phyloP scores from a whole-genome alignment of 2,888 invertebrate genomes.

The Creontiades dilutus region DNA sequence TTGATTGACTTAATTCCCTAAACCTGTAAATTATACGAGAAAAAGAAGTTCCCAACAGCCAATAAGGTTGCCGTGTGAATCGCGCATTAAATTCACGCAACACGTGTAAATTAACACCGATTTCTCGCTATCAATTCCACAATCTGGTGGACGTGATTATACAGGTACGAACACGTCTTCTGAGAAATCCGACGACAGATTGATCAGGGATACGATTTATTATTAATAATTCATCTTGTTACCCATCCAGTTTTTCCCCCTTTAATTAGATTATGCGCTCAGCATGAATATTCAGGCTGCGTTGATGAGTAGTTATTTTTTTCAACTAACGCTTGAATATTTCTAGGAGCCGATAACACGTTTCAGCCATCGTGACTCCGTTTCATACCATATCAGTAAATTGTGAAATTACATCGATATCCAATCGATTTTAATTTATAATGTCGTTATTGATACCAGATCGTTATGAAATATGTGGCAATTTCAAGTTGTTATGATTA shows the following conservation, averaged over 20 bases:
- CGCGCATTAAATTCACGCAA: too few relatives aligned
- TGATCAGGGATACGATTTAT: background rate
- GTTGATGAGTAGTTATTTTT: background rate
- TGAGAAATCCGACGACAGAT: background rate
- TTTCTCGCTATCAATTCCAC: too few relatives aligned
- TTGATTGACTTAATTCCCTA: too few relatives aligned
- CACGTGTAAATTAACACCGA: too few relatives aligned
- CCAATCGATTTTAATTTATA: background rate
- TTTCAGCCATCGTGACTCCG: background rate
- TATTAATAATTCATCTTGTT: background rate
- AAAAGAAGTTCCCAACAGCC: too few relatives aligned
- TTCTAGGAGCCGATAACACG: background rate
- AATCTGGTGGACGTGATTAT: too few relatives aligned
- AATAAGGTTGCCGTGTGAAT: too few relatives aligned
- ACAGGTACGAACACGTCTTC: too few relatives aligned
- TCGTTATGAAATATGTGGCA: background rate
- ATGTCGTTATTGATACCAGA: background rate
- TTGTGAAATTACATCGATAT: background rate
- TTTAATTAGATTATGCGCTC: conserved; percentile 7
- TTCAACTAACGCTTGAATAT: background rate
- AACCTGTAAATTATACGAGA: too few relatives aligned
- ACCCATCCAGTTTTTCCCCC: background rate
- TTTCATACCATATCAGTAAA: background rate
- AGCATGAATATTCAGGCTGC: background rate
- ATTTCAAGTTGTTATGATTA: background rate